phyloP scores from a whole-genome alignment of 1,140 invertebrate genomes.

The Scaptomyza montana region DNA sequence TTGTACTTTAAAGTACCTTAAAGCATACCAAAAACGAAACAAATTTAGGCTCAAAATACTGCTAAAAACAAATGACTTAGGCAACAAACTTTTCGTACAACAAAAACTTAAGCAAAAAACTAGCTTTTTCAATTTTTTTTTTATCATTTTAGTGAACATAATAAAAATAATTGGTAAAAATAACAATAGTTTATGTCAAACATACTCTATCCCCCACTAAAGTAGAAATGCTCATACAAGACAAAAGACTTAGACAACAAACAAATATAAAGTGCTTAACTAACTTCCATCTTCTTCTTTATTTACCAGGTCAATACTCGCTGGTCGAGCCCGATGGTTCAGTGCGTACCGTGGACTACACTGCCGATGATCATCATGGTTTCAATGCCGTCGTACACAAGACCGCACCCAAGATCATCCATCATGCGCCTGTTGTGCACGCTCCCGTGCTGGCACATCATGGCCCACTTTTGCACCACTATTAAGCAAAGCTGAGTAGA shows the following conservation, averaged over 20 bases:
- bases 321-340: conserved; percentile 86
- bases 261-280: not conserved
- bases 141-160: too few species aligned
- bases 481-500: conserved; percentile 49
- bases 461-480: conserved; percentile 72
- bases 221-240: too few species aligned
- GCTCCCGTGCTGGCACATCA: conserved; percentile 71
- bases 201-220: too few species aligned
- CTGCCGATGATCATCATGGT: conserved; percentile 88
- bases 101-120: not conserved
- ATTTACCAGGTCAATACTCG: conserved; percentile 84
- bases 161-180: too few species aligned
- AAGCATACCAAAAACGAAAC: too few species aligned
- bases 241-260: conserved; percentile 14
- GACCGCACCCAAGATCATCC: conserved; percentile 82
- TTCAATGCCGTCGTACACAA: conserved; percentile 85
- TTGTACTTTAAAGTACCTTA: too few species aligned
- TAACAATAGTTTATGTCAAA: too few species aligned
- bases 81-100: not conserved
- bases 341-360: conserved; percentile 87
- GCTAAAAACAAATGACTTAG: conserved; percentile 5
- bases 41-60: too few species aligned
- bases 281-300: not conserved
- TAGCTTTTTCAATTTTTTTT: too few species aligned
- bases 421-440: conserved; percentile 72